Base-by-base conservation (phyloP, 2,797 vertebrate species). In the Myotis findleyi region DNA sequence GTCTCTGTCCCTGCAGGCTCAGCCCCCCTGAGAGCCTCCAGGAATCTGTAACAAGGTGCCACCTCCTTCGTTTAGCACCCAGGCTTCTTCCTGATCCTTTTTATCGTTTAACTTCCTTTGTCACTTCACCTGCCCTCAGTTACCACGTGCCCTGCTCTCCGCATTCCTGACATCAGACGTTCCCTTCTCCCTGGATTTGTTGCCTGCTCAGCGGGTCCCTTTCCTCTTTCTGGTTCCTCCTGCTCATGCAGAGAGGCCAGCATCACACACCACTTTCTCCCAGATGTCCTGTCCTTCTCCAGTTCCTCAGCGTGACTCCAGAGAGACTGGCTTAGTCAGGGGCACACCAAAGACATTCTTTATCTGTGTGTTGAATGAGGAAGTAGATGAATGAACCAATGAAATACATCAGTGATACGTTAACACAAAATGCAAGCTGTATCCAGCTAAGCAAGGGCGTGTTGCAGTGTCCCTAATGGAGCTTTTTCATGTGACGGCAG, bases 31-130 rank as follows among this genome's bases (percentile, higher is more conserved):
- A 27, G n/a, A 9, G 6, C 0, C n/a, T 13, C 47, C 6, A 16
- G 3, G 3, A 33, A 9, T 49, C 72, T 30, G 0, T 3, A n/a
- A 38, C 9, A 7, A 0, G 30, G 1, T 1, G 9, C 17, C n/a
- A 12, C n/a, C 23, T 69, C 49, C 11, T 21, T 59, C 23, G 21
- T 18, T 59, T 18, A 41, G 20, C n/a, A 62, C 13, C 17, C 2
- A 57, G 41, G 21, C 38, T 51, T 6, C 36, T 53, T 69, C 51
- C 8, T 8, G 27, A 8, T 51, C 47, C 23, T 5, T n/a, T 53
- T 30, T 12, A 4, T 72, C 23, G 23, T 86, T 8, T 5, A 33
- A 25, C 27, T 36, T 76, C 21, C 59, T 68, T 33, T 75, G 44
- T 44, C 49, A 64, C 36, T 5, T 87, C 12, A 11, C 47, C 27